Evolutionary conservation across 2,888 invertebrate species (phyloP), one percentile per base, ranked within the genome.

Genomic region (Ophioninae sp.): DNA sequence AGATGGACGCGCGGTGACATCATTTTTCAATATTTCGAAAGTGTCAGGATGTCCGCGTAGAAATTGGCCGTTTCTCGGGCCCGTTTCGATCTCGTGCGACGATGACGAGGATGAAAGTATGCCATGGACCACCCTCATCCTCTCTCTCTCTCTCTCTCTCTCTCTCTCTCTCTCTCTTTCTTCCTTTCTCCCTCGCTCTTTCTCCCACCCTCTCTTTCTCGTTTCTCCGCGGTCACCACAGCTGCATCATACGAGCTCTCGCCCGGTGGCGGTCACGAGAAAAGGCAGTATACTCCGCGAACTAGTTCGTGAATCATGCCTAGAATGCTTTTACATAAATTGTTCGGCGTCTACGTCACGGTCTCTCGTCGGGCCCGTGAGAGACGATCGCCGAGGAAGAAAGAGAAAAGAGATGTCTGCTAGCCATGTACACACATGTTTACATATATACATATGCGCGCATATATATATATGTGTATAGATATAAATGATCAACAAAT

Each of bases 231-330:
- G 78, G 78, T 78, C 50, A 50, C 50, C 78, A 79, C 82, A 67
- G 83, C 81, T 87, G 89, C 89, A 90, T 91, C 89, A 89, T 88
- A 70, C 70, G 88, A 87, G 88, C 89, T 62, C 69, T 78, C 70
- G 78, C 78, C 78, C 89, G 86, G 89, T 89, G 88, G 88, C 89
- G 89, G 89, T 91, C 91, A 91, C 89, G 91, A 91, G 90, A 69
- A 77, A 56, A 72, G 70, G 57, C 39, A 13, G 37, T 70, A 69
- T 17, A 79, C 64, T 79, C 90, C 90, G 90, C 90, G 89, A 92
- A 92, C 92, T 92, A 92, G 92, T 92, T 92, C 89, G 92, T 92
- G 92, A 92, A 92, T 92, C 92, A 92, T 92, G 89, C 89, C 88
- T 89, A 90, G 89, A 90, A 90, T 89, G 89, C 91, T 91, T 79